Conservation (phyloP, 2,113 vertebrate genomes). For the Oreochromis aureus region DNA sequence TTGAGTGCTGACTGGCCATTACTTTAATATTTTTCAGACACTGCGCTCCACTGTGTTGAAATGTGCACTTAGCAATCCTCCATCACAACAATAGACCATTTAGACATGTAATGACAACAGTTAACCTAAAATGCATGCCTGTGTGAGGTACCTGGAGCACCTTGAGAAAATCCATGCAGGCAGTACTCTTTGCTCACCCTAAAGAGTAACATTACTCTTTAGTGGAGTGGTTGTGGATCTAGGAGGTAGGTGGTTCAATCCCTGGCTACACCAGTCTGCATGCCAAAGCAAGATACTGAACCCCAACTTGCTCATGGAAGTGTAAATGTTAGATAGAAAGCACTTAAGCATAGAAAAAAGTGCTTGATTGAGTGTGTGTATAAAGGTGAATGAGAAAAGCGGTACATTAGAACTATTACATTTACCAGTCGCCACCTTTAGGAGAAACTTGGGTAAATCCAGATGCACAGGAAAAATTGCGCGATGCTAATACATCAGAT, state of each 20-base stretch:
- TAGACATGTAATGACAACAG: background rate
- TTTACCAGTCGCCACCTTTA: background rate
- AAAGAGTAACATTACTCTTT: background rate
- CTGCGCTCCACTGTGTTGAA: background rate
- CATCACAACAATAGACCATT: background rate
- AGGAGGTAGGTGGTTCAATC: background rate
- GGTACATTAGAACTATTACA: background rate
- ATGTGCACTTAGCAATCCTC: background rate
- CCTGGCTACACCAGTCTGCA: background rate
- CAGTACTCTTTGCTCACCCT: background rate
- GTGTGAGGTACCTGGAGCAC: background rate
- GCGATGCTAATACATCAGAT: background rate
- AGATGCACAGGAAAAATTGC: background rate
- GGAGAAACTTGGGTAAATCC: background rate
- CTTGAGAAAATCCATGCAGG: background rate
- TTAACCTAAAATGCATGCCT: background rate
- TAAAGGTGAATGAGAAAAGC: background rate
- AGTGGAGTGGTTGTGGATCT: background rate
- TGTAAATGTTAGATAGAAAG: background rate
- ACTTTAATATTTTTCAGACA: background rate
- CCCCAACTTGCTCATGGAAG: accelerated
- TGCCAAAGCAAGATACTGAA: background rate
- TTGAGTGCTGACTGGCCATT: background rate
- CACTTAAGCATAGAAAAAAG: background rate
- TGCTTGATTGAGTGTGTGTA: background rate